Base-by-base conservation (phyloP, 2,888 invertebrate species). In the Dendrolimus pini region DNA sequence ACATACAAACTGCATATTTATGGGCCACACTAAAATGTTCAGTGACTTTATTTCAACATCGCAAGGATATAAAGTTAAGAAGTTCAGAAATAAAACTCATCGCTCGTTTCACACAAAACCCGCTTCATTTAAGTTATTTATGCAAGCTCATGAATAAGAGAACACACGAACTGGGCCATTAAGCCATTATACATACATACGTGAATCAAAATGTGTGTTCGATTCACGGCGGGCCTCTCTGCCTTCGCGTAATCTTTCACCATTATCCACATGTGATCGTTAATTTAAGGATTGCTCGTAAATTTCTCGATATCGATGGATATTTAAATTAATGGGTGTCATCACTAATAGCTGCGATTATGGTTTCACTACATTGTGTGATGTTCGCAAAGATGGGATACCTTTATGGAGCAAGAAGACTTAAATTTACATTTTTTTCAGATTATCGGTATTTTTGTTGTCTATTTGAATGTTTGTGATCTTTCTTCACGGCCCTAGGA, bases 141-240 rank as follows among this genome's bases (percentile, higher is more conserved):
- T 73, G 64, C 65, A 59, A 65, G 12, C 62, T 68, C 67, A 73
- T 73, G 72, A 73, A 72, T 71, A 72, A 70, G 65, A 67, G 69
- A 69, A 65, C 66, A 65, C 70, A 72, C 74, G 69, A 70, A 69
- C 66, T 63, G 62, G 62, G 61, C 64, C 67, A 64, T 64, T 67
- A 70, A 65, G 63, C 67, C 64, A 62, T 59, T 65, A 66, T 65
- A 64, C 65, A 72, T 73, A 70, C 61, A 47, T 12, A 47, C 47
- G 47, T 47, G 47, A 47, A 47, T 10, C 47, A 47, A 30, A 47
- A 47, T 47, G 47, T 47, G 30, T 47, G 47, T 67, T 67, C 61
- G 65, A 71, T 66, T 69, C 65, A 68, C 61, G 56, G 56, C 55
- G 57, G 63, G 63, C 30, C 30, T 30, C 30, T 30, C 30, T 30